phyloP scores from a whole-genome alignment of 2,797 vertebrate species.

The Mallotus villosus region DNA sequence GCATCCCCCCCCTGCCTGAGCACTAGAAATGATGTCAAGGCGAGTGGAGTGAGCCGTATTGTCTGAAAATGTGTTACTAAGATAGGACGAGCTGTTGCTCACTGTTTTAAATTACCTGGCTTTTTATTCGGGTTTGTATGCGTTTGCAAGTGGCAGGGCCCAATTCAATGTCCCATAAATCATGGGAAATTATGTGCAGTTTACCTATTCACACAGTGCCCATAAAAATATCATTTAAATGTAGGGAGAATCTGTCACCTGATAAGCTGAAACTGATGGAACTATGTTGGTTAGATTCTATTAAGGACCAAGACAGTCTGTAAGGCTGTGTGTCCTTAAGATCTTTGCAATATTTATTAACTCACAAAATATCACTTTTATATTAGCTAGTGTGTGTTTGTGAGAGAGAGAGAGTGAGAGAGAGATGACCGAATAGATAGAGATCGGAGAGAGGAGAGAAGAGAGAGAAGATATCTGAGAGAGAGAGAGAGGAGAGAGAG shows the following conservation, averaged over 20 bases:
- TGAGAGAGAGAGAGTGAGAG: background rate
- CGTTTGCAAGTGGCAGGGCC: background rate
- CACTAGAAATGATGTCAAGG: constrained; percentile 22
- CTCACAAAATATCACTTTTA: constrained; percentile 4
- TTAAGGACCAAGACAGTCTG: too few relatives aligned
- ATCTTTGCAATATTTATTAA: background rate
- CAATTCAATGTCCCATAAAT: background rate
- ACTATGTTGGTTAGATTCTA: too few relatives aligned
- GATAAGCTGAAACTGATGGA: too few relatives aligned
- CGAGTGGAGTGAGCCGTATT: background rate
- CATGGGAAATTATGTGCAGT: too few relatives aligned
- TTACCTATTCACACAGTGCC: background rate
- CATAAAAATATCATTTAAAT: background rate
- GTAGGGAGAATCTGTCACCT: background rate
- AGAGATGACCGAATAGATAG: too few relatives aligned
- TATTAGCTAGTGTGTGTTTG: background rate
- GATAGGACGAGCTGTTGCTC: background rate
- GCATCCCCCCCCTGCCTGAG: constrained; percentile 30
- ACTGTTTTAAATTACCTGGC: background rate
- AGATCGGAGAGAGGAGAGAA: too few relatives aligned
- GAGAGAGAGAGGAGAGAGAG: too few relatives aligned
- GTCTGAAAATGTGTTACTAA: constrained; percentile 14
- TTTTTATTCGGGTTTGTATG: background rate
- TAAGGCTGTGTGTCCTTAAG: too few relatives aligned
- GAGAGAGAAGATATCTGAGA: too few relatives aligned